Evolutionary conservation across 92 coral and sea anemone species (phyloP).

Genomic region (Actinernus sp.): DNA sequence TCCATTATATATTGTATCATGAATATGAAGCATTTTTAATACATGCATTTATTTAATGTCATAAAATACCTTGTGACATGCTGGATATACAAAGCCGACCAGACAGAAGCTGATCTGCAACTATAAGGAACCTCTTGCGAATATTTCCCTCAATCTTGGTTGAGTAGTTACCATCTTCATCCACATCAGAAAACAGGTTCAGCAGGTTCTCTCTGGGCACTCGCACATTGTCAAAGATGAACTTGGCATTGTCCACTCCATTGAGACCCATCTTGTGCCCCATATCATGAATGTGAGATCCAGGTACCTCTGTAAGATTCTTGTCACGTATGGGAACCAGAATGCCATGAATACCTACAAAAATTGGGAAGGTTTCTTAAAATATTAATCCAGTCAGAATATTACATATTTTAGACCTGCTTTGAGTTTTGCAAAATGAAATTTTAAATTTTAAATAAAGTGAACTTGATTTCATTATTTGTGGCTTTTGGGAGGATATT

Average conservation of each 20-base stretch:
- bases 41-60: too few species aligned
- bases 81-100: slow-evolving; percentile 92
- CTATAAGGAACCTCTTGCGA: slow-evolving; percentile 85
- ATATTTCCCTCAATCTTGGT: slow-evolving; percentile 74
- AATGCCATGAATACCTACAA: slow-evolving; percentile 85
- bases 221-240: slow-evolving; percentile 85
- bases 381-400: too few species aligned
- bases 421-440: too few species aligned
- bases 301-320: slow-evolving; percentile 76
- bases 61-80: slow-evolving; percentile 78
- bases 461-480: too few species aligned
- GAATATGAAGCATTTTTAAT: not conserved
- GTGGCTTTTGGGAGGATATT: too few species aligned
- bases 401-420: too few species aligned
- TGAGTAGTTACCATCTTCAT: slow-evolving; percentile 74
- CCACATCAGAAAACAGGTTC: slow-evolving; percentile 86
- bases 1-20: not conserved
- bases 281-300: slow-evolving; percentile 87
- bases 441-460: too few species aligned
- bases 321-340: slow-evolving; percentile 90
- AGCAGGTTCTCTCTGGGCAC: slow-evolving; percentile 90
- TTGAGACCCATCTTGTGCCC: slow-evolving; percentile 95
- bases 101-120: slow-evolving; percentile 88
- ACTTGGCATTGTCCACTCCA: slow-evolving; percentile 95
- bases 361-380: not conserved